Base-by-base conservation (phyloP, 2,888 invertebrate species). In the Bursaphelenchus okinawaensis region DNA sequence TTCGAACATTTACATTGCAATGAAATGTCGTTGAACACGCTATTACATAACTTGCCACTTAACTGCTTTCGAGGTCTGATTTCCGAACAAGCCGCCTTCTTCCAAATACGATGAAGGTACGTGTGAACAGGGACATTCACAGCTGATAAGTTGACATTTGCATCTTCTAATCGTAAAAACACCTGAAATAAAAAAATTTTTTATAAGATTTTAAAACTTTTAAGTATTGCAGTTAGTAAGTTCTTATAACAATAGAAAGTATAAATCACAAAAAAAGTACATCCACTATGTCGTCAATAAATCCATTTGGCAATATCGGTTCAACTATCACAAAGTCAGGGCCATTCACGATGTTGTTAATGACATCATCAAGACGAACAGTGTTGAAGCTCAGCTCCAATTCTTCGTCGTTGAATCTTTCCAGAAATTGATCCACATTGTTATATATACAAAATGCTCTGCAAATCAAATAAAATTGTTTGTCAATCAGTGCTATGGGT, bases 81-180 rank as follows among this genome's bases (percentile, higher is more conserved):
- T 6, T 56, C 56, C 23, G 56, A 19, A 4, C 29, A 19, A 4
- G 56, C 56, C 29, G 56, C 56, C 19, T 56, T 56, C 27, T 24
- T 56, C 56, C 56, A 56, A 19, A 56, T 24, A 19, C 56, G 56
- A 24, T 56, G 56, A 22, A 56, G 19, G 26, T 16, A 56, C 8
- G 56, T 27, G 29, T 56, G 56, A 1, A 56, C 4, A 24, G 56
- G 22, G 16, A 56, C 27, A 19, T n/a, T 40, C n/a, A 40, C 12
- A 12, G 40, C n/a, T 40, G 40, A 40, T 40, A 40, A n/a, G 16
- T 16, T 40, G 16, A 16, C 16, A 40, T 40, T n/a, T n/a, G 3
- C n/a, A n/a, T 40, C 40, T 16, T 40, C 2, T 16, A 40, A n/a
- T 16, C 40, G 12, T 40, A 40, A 4, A 40, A 40, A 40, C n/a